phyloP scores from a whole-genome alignment of 2,888 invertebrate species.

The Smittia sp. region DNA sequence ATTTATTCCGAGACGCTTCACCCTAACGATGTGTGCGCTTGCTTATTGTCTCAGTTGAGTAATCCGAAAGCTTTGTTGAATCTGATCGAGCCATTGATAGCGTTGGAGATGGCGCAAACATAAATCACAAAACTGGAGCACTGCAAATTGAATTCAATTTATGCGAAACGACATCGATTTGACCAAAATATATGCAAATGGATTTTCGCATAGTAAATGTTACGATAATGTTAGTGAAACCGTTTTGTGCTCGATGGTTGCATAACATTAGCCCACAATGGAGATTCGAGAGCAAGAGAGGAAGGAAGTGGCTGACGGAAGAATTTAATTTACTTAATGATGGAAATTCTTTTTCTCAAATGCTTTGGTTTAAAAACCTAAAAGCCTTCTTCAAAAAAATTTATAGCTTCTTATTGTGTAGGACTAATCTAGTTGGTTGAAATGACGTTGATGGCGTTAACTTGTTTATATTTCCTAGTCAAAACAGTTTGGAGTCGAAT shows the following conservation, averaged over 20 bases:
- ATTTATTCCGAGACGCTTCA: neutral
- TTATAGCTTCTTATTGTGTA: too few species aligned
- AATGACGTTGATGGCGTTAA: too few species aligned
- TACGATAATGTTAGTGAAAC: neutral
- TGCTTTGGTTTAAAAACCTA: too few species aligned
- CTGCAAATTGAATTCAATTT: slow-evolving; percentile 12
- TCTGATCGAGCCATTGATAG: neutral
- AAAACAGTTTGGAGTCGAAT: too few species aligned
- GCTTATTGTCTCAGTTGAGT: neutral
- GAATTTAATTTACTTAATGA: slow-evolving; percentile 8
- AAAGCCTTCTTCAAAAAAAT: too few species aligned
- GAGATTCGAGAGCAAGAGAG: neutral
- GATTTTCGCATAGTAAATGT: slow-evolving; percentile 8
- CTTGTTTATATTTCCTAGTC: too few species aligned
- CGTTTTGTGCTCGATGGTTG: neutral
- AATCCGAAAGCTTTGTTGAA: neutral
- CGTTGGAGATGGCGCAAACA: neutral
- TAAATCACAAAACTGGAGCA: neutral
- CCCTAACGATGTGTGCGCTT: neutral
- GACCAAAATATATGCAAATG: slow-evolving; percentile 7
- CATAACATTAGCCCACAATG: slow-evolving; percentile 8
- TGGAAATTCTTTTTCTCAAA: neutral
- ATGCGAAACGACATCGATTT: slow-evolving; percentile 1
- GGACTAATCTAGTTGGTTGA: too few species aligned
- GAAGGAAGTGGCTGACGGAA: neutral